phyloP scores from a whole-genome alignment of 2,797 vertebrate species.

The Brachyrhaphis roseni region DNA sequence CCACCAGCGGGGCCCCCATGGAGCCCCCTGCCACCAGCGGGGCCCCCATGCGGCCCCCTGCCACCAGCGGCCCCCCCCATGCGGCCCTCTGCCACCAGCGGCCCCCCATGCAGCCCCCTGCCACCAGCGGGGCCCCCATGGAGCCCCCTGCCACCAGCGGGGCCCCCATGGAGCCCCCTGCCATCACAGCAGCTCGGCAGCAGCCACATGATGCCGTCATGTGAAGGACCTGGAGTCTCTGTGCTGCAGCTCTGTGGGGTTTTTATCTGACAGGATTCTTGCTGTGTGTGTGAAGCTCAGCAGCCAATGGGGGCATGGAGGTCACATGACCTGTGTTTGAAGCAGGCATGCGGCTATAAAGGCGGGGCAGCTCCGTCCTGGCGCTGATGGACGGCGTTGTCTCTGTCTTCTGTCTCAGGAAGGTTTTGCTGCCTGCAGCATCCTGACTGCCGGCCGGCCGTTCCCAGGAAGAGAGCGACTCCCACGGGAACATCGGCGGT shows the following conservation, averaged over 20 bases:
- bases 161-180: too few relatives aligned
- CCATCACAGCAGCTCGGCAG: not conserved
- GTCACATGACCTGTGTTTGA: constrained; percentile 34
- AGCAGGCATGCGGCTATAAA: constrained; percentile 2
- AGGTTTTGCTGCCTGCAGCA: constrained; percentile 94
- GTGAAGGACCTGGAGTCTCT: not conserved
- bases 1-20: too few relatives aligned
- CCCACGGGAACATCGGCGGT: constrained; percentile 35
- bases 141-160: too few relatives aligned
- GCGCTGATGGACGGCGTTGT: not conserved
- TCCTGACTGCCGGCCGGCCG: constrained; percentile 82
- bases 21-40: too few relatives aligned
- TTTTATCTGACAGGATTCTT: constrained; percentile 19
- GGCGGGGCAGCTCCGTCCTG: not conserved
- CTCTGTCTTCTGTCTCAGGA: constrained; percentile 73
- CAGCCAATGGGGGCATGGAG: constrained; percentile 37
- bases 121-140: too few relatives aligned
- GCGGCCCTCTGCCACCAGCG: accelerated
- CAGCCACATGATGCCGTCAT: constrained; percentile 23
- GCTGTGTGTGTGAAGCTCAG: constrained; percentile 26
- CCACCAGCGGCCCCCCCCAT: too few relatives aligned
- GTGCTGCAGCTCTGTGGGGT: not conserved
- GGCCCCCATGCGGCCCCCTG: too few relatives aligned
- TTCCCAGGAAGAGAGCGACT: constrained; percentile 84
- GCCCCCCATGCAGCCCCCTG: too few relatives aligned